Evolutionary conservation across 2,888 invertebrate species (phyloP).

Genomic region (Papilio protenor): DNA sequence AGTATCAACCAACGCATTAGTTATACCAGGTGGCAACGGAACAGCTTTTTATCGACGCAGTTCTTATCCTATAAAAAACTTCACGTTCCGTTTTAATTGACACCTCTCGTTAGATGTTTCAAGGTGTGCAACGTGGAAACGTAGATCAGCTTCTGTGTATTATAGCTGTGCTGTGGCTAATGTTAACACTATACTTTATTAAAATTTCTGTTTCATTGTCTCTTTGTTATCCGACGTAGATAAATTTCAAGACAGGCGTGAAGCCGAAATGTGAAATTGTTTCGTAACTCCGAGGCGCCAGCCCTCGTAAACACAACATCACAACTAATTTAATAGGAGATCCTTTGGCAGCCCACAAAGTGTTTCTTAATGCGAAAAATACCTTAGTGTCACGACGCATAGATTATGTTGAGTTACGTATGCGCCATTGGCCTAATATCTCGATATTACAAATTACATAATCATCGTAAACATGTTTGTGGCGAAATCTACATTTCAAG

Average conservation of each 20-base stretch:
- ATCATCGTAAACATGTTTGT: conserved; percentile 37
- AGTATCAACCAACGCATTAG: background rate
- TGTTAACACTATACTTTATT: background rate
- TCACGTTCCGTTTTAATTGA: conserved; percentile 30
- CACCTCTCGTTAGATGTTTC: conserved; percentile 27
- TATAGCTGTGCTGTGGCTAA: too few species aligned
- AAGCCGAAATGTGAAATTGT: conserved; percentile 59
- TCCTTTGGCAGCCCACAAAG: conserved; percentile 63
- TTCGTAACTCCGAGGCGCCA: conserved; percentile 62
- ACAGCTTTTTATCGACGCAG: background rate
- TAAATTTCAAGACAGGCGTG: conserved; percentile 61
- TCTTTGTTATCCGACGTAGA: conserved; percentile 54
- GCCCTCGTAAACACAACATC: conserved; percentile 70
- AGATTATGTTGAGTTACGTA: conserved; percentile 60
- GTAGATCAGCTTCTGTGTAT: too few species aligned
- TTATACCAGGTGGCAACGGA: conserved; percentile 14
- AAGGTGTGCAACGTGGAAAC: conserved; percentile 39
- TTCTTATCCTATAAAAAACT: conserved; percentile 2
- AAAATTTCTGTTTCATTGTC: background rate
- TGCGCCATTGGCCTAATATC: conserved; percentile 71
- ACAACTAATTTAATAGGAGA: conserved; percentile 63
- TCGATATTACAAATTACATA: conserved; percentile 54
- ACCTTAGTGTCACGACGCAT: conserved; percentile 45
- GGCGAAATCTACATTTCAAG: conserved; percentile 43
- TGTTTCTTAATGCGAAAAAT: conserved; percentile 63